These are phyloP conservation scores for Sebastes wilsoni DNA, from an alignment of 2,797 vertebrate species.

Conservation along the genomic window DNA sequence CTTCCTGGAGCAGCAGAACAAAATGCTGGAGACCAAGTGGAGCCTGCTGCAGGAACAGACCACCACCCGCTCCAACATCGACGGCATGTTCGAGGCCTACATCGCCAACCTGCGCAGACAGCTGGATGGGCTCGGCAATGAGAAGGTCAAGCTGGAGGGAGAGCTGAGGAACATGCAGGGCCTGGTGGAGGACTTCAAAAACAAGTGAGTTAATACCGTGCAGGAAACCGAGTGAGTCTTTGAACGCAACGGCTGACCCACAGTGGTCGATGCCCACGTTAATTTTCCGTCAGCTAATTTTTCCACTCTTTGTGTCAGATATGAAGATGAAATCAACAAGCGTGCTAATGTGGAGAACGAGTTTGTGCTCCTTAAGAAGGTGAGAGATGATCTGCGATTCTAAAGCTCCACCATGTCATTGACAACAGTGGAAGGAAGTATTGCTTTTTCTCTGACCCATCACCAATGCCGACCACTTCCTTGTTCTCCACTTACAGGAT, in stretches of 20 bases:
- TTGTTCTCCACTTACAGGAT: constrained; percentile 79
- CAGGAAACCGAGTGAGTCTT: neutral
- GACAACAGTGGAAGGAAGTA: neutral
- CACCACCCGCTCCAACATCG: constrained; percentile 80
- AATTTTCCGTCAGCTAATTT: neutral
- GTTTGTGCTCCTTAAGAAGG: constrained; percentile 97
- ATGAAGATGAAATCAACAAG: constrained; percentile 97
- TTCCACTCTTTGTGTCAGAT: constrained; percentile 75
- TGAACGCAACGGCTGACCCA: neutral
- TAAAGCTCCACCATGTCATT: neutral
- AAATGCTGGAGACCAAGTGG: constrained; percentile 87
- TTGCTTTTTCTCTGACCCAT: neutral
- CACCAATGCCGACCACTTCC: neutral
- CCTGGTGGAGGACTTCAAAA: constrained; percentile 84
- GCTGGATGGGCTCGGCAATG: constrained; percentile 80
- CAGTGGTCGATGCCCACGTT: neutral
- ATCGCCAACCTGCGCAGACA: constrained; percentile 83
- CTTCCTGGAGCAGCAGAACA: constrained; percentile 86
- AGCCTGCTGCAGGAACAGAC: constrained; percentile 84
- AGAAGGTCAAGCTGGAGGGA: constrained; percentile 81
- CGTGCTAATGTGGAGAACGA: constrained; percentile 91
- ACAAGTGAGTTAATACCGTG: constrained; percentile 70
- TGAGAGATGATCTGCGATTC: constrained; percentile 49
- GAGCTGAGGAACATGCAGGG: constrained; percentile 84
- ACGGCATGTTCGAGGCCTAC: constrained; percentile 81